phyloP scores from a whole-genome alignment of 2,888 invertebrate species.

The Miltochrista miniata region DNA sequence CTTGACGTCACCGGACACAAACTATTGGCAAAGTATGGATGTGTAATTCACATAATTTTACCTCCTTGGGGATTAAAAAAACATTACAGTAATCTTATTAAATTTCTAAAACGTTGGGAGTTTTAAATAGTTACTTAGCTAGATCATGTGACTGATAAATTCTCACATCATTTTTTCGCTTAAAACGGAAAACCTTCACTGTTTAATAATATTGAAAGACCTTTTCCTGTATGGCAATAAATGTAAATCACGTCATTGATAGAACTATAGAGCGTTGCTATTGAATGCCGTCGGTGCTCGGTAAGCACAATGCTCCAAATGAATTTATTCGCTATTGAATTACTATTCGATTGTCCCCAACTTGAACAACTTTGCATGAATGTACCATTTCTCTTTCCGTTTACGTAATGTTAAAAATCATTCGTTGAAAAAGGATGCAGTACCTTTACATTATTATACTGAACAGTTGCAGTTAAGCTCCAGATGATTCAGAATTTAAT shows the following conservation, averaged over 20 bases:
- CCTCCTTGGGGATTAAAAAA: too few relatives aligned
- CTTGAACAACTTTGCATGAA: constrained; percentile 57
- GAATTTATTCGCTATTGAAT: constrained; percentile 69
- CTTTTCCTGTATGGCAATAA: constrained; percentile 50
- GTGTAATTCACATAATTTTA: too few relatives aligned
- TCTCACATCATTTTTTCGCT: too few relatives aligned
- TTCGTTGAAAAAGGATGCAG: constrained; percentile 18
- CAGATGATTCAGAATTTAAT: too few relatives aligned
- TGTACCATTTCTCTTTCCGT: constrained; percentile 42
- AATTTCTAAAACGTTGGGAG: too few relatives aligned
- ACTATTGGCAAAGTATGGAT: too few relatives aligned
- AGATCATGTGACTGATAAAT: too few relatives aligned
- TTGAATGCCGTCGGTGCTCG: constrained; percentile 67
- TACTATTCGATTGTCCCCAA: constrained; percentile 67
- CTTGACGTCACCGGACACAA: too few relatives aligned
- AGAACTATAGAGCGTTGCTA: constrained; percentile 59
- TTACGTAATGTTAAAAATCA: constrained; percentile 27
- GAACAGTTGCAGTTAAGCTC: too few relatives aligned
- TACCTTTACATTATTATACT: neutral
- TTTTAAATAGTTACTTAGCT: too few relatives aligned
- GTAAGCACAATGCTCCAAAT: constrained; percentile 66
- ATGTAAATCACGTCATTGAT: constrained; percentile 74
- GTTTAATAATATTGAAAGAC: constrained; percentile 55
- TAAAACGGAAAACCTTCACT: constrained; percentile 33
- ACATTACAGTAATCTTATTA: too few relatives aligned